Percentiles rank a stretch among this genome's conserved stretches.
These are phyloP conservation scores for Drosophila fulvimacula DNA, from an alignment of 2,888 invertebrate genomes.

Conservation along the genomic window DNA sequence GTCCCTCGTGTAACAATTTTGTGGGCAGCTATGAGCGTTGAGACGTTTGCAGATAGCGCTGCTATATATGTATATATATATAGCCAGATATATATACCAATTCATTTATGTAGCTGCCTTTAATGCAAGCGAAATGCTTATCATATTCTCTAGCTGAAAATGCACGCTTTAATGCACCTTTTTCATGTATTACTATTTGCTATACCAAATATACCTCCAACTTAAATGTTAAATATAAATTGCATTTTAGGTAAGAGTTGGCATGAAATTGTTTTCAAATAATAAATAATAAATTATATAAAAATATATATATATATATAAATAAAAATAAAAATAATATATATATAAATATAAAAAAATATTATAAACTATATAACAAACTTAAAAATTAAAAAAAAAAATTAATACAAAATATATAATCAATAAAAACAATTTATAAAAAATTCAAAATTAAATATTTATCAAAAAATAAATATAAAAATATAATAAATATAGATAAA, in stretches of 20 bases:
- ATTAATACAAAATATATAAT: background rate
- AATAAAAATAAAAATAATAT: background rate
- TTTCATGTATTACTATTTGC: background rate
- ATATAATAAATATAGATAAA: background rate
- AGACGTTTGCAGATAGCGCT: background rate
- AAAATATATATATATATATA: background rate
- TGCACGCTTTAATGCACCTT: background rate
- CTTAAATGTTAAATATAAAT: background rate
- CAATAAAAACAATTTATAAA: too few species aligned
- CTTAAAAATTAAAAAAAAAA: background rate
- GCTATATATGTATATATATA: background rate
- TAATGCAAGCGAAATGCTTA: background rate
- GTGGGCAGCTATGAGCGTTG: constrained; percentile 85
- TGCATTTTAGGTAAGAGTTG: background rate
- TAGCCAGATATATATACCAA: background rate
- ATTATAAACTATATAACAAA: too few species aligned
- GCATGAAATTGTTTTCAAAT: background rate
- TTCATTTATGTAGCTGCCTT: background rate
- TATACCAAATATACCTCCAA: background rate
- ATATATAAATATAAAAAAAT: too few species aligned
- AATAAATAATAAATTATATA: background rate
- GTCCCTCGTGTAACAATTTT: constrained; percentile 86
- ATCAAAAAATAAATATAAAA: background rate
- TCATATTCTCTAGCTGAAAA: background rate
- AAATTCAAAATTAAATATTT: too few species aligned